These are phyloP conservation scores for Mythimna loreyi DNA, from an alignment of 2,888 invertebrate genomes.

Conservation along the genomic window DNA sequence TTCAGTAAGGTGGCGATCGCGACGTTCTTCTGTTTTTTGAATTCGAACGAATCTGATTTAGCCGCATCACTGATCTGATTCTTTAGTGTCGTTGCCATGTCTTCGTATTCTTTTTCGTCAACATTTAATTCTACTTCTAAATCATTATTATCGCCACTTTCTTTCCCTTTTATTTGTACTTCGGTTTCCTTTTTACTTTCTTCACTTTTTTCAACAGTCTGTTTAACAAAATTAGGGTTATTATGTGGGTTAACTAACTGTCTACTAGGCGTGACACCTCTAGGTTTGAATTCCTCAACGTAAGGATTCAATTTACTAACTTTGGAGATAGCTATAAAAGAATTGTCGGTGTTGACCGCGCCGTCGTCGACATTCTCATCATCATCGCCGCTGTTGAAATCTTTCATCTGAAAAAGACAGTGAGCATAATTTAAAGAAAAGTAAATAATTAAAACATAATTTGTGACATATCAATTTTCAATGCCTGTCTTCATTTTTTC, in stretches of 20 bases:
- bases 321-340: conserved; percentile 52
- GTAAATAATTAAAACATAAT: background rate
- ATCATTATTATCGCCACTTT: conserved; percentile 1
- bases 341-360: conserved; percentile 8
- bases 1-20: conserved; percentile 79
- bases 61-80: conserved; percentile 70
- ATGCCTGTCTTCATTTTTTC: background rate
- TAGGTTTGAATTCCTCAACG: conserved; percentile 76
- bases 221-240: conserved; percentile 31
- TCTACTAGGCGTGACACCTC: conserved; percentile 18
- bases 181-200: conserved; percentile 6
- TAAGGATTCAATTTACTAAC: conserved; percentile 79
- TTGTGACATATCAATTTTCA: background rate
- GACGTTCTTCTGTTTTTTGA: conserved; percentile 74
- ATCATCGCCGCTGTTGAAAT: conserved; percentile 30
- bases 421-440: background rate
- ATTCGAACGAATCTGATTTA: conserved; percentile 64
- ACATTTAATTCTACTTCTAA: conserved; percentile 9
- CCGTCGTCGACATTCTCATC: conserved; percentile 10
- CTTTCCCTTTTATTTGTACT: conserved; percentile 9
- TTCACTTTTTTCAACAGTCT: conserved; percentile 26
- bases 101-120: conserved; percentile 37
- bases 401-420: conserved; percentile 60
- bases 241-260: background rate
- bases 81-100: conserved; percentile 67